These are phyloP conservation scores for Loriculus beryllinus DNA, from an alignment of 2,797 vertebrate genomes.

Conservation along the genomic window DNA sequence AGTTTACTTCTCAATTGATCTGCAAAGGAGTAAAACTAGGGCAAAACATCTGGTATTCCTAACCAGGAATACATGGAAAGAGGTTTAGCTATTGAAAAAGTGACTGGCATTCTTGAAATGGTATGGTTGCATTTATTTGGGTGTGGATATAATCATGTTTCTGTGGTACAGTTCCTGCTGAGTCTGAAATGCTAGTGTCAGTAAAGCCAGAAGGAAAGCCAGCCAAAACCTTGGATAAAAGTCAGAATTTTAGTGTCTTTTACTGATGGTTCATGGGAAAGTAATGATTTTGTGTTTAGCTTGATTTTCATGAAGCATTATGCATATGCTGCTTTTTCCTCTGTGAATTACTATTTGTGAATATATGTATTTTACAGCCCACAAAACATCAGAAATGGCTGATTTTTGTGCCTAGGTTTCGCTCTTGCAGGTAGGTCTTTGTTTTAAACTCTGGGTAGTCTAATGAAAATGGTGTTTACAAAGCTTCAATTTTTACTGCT, in stretches of 20 bases:
- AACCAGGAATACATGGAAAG: background rate
- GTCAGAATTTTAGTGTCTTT: slow-evolving; percentile 33
- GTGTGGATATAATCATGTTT: slow-evolving; percentile 27
- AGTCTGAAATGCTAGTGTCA: slow-evolving; percentile 52
- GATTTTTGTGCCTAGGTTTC: background rate
- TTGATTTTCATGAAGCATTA: background rate
- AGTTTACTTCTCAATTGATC: background rate
- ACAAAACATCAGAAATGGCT: background rate
- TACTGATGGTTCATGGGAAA: slow-evolving; percentile 16
- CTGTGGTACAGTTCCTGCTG: slow-evolving; percentile 38
- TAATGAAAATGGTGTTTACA: background rate
- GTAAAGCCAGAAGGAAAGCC: slow-evolving; percentile 41
- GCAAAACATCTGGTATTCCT: background rate
- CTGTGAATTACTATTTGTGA: background rate
- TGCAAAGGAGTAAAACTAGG: background rate
- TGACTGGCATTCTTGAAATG: background rate
- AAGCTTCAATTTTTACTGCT: background rate
- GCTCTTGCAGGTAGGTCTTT: background rate
- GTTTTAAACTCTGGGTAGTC: background rate
- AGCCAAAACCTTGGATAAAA: slow-evolving; percentile 53
- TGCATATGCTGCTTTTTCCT: background rate
- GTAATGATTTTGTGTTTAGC: background rate
- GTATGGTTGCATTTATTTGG: background rate
- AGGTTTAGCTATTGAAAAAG: background rate
- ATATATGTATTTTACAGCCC: background rate